These are phyloP conservation scores for Aphidius ervi DNA, from an alignment of 1,140 invertebrate species.

Conservation along the genomic window DNA sequence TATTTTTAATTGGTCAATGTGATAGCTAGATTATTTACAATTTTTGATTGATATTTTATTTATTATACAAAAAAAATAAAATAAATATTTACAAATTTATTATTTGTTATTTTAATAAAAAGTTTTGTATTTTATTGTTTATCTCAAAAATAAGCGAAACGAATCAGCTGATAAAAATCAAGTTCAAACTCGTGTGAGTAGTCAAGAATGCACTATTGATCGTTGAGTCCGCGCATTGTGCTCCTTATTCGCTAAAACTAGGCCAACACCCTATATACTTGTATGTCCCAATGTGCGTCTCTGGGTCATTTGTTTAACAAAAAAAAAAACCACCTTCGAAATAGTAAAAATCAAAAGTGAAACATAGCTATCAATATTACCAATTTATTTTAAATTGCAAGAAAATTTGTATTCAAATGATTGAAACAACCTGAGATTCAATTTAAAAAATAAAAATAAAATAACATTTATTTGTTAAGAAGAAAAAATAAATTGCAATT, in stretches of 20 bases:
- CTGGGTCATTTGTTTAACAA: constrained; percentile 26
- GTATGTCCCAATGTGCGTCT: constrained; percentile 28
- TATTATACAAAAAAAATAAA: too few species aligned
- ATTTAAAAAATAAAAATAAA: constrained; percentile 13
- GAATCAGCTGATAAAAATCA: background rate
- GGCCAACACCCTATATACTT: constrained; percentile 26
- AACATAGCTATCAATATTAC: too few species aligned
- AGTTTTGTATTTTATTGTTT: too few species aligned
- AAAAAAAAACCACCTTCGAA: background rate
- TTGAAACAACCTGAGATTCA: background rate
- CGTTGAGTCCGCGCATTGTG: constrained; percentile 25
- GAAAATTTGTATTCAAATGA: background rate
- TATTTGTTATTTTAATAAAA: too few species aligned
- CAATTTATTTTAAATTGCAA: too few species aligned
- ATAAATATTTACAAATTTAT: too few species aligned
- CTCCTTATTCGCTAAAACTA: constrained; percentile 29
- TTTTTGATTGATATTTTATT: too few species aligned
- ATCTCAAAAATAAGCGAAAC: too few species aligned
- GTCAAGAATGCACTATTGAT: constrained; percentile 51
- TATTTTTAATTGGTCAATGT: too few species aligned
- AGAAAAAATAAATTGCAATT: too few species aligned
- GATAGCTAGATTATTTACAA: too few species aligned
- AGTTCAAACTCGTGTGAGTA: constrained; percentile 20
- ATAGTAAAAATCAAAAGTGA: background rate
- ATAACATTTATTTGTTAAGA: too few species aligned